Base-by-base conservation (phyloP, 2,113 vertebrate genomes). In the Cryptotis parvus region DNA sequence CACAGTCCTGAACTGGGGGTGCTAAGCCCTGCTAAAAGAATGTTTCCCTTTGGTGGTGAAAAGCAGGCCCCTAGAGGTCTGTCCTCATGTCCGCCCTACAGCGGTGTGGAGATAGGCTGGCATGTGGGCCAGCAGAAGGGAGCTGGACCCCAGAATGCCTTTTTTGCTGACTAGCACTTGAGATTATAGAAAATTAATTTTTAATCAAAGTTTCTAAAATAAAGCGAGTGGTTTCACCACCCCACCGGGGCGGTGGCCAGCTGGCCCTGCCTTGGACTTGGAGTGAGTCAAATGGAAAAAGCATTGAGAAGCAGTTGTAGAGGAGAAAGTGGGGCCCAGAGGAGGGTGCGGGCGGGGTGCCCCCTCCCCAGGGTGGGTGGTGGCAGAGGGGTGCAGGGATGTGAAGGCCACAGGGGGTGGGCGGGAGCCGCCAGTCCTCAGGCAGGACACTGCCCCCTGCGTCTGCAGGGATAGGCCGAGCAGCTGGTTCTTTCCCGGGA, bases 181-280 rank as follows among this genome's bases (percentile, higher is more conserved):
- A 68, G 79, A 93, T 94, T 91, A 92, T 89, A 96, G 96, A 95
- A 96, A 96, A 96, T 82, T 93, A 94, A 63, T 78, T 92, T 96
- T 95, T 76, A 93, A 95, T 96, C 91, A 86, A 95, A 96, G 82
- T 81, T 94, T 90, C 76, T 94, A 97, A 97, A 97, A 95, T 96
- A 95, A 97, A 97, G 94, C 14, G 65, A 95, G 93, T 89, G 94
- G 91, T 96, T 90, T 96, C 79, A 94, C 94, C 72, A 55, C 49
- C 66, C 81, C 89, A 73, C 83, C 83, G 91, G 84, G 84, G 90
- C 68, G 70, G 3, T 77, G 94, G 84, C 89, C 69, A 35, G 10
- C 16, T 35, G 86, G 85, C 73, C 82, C 72, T 95, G 90, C 86
- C 90, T 82, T 79, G 49, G 94, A 93, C 82, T 55, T 12, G 66